Percentiles rank a stretch among this genome's conserved stretches.
phyloP scores from a whole-genome alignment of 64 coral and sea anemone genomes.

The Trachythela sp. region DNA sequence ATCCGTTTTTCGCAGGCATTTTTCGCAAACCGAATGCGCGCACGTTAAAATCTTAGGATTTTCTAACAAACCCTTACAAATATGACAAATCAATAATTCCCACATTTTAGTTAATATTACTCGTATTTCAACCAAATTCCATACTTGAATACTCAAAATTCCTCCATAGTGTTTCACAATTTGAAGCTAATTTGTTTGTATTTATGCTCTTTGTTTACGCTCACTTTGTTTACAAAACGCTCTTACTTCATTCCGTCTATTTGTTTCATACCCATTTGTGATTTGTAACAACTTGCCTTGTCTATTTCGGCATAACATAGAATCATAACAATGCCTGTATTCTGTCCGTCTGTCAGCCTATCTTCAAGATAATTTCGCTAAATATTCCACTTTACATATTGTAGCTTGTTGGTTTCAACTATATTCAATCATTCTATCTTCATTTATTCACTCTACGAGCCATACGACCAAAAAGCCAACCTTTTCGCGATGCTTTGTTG shows the following conservation, averaged over 20 bases:
- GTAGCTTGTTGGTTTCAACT: neutral
- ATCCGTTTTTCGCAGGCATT: neutral
- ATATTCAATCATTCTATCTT: neutral
- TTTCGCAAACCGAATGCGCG: neutral
- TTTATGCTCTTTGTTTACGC: neutral
- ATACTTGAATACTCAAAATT: neutral
- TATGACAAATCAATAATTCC: constrained; percentile 7
- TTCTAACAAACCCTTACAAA: neutral
- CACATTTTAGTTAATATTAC: neutral
- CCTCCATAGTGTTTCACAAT: neutral
- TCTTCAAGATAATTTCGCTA: neutral
- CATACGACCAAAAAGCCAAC: neutral
- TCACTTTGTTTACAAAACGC: neutral
- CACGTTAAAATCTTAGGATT: neutral
- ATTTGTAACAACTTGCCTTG: neutral
- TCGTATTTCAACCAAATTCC: neutral
- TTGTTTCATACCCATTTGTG: neutral
- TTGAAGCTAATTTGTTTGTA: neutral
- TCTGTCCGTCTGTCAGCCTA: neutral
- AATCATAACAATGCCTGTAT: neutral
- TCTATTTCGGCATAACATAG: neutral
- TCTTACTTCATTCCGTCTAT: neutral
- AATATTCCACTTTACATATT: neutral
- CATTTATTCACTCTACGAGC: neutral
- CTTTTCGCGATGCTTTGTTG: neutral